Conservation (phyloP, 2,797 vertebrate genomes). For the Acrossocheilus fasciatus region DNA sequence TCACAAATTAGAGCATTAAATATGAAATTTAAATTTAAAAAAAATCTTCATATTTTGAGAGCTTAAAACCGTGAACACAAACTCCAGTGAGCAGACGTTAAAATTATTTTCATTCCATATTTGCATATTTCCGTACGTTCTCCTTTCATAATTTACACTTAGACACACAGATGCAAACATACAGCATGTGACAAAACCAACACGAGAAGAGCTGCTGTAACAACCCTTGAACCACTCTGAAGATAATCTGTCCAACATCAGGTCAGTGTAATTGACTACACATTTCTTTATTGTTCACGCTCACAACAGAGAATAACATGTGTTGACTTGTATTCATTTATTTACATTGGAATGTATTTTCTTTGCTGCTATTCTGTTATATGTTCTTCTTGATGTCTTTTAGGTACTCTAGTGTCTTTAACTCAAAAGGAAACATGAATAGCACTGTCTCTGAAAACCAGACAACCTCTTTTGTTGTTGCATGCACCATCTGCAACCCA, state of each 20-base stretch:
- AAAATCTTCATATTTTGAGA: neutral
- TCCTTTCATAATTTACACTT: slow-evolving; percentile 1
- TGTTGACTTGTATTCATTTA: neutral
- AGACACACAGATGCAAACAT: neutral
- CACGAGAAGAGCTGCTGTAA: neutral
- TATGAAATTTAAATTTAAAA: neutral
- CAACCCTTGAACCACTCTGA: neutral
- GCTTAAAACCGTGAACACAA: neutral
- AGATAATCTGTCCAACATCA: neutral
- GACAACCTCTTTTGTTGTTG: too few relatives aligned
- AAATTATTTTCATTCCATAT: neutral
- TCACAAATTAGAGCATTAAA: neutral
- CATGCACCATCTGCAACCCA: too few relatives aligned
- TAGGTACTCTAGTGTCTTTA: neutral
- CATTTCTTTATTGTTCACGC: neutral
- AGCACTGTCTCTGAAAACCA: neutral
- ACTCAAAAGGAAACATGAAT: slow-evolving; percentile 17
- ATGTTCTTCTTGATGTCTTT: neutral
- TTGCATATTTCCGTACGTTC: slow-evolving; percentile 4
- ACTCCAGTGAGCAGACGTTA: neutral
- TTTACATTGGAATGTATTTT: neutral
- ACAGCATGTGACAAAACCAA: neutral
- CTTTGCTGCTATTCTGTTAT: neutral
- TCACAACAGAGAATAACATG: neutral
- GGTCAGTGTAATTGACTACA: neutral